A percentile compares a stretch with the other conserved stretches of the same genome.
Conservation (phyloP, 2,113 vertebrate genomes). For the Carlito syrichta region DNA sequence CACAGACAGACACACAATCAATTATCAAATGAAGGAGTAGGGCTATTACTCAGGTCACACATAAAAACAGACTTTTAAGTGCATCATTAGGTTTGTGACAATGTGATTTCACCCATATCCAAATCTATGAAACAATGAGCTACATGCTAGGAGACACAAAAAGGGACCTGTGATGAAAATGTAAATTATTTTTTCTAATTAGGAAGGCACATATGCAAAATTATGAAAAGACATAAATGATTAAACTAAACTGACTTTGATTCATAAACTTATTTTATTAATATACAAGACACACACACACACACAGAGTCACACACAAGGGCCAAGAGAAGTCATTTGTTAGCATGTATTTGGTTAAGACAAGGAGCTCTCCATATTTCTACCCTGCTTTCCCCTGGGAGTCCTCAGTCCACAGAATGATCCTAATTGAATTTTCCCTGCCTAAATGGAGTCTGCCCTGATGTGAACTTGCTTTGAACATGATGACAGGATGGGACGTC, state of each 20-base stretch:
- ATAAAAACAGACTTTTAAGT: neutral
- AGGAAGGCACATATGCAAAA: neutral
- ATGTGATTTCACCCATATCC: no score
- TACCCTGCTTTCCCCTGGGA: slow-evolving; percentile 83
- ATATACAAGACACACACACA: neutral
- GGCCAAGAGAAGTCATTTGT: slow-evolving; percentile 71
- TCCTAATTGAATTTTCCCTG: slow-evolving; percentile 95
- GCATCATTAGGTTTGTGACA: neutral
- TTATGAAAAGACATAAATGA: neutral
- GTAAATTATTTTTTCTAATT: neutral
- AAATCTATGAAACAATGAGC: neutral
- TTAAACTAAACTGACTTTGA: neutral
- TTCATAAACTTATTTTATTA: neutral
- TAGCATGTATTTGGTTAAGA: slow-evolving; percentile 86
- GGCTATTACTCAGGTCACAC: accelerated
- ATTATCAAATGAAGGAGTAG: neutral
- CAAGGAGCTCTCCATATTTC: slow-evolving; percentile 90
- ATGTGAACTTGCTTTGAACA: slow-evolving; percentile 91
- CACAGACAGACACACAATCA: neutral
- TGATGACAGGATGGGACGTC: slow-evolving; percentile 87
- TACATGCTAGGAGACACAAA: neutral
- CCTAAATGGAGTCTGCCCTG: slow-evolving; percentile 93
- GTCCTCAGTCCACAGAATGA: slow-evolving; percentile 86
- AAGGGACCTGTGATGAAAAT: neutral
- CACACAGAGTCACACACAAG: slow-evolving; percentile 29